Evolutionary conservation across 2,113 vertebrate species (phyloP).

Genomic region (Bucco capensis): DNA sequence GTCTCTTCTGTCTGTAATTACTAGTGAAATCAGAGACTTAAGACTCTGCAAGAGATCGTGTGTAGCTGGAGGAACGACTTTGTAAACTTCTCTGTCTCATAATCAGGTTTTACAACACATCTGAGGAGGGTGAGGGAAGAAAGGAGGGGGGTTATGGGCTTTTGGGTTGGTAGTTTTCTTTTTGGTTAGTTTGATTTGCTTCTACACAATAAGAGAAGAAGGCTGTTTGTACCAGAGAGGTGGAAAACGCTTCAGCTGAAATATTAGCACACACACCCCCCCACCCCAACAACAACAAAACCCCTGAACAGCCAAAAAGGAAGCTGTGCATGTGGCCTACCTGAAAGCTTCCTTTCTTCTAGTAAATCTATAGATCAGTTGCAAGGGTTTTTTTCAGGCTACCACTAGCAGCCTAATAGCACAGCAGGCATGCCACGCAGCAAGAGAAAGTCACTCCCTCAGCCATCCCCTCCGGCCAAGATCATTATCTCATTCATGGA

Average conservation of each 20-base stretch:
- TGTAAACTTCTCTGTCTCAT: conserved; percentile 4
- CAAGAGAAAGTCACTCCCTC: neutral
- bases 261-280: too few relatives aligned
- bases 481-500: neutral
- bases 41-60: neutral
- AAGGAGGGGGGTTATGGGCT: neutral
- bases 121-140: neutral
- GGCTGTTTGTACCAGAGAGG: neutral
- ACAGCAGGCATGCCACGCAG: neutral
- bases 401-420: neutral
- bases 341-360: conserved; percentile 45
- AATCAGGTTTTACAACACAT: neutral
- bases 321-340: neutral
- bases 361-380: neutral
- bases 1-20: neutral
- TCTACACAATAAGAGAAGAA: neutral
- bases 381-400: neutral
- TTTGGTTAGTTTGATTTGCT: neutral
- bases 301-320: neutral
- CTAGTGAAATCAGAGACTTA: neutral
- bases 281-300: neutral
- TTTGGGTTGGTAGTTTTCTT: neutral
- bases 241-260: neutral
- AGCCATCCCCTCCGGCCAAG: neutral
- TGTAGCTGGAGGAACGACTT: neutral